Percentiles rank a stretch among this genome's conserved stretches.
phyloP scores from a whole-genome alignment of 1,140 invertebrate genomes.

The Drosophila willistoni region DNA sequence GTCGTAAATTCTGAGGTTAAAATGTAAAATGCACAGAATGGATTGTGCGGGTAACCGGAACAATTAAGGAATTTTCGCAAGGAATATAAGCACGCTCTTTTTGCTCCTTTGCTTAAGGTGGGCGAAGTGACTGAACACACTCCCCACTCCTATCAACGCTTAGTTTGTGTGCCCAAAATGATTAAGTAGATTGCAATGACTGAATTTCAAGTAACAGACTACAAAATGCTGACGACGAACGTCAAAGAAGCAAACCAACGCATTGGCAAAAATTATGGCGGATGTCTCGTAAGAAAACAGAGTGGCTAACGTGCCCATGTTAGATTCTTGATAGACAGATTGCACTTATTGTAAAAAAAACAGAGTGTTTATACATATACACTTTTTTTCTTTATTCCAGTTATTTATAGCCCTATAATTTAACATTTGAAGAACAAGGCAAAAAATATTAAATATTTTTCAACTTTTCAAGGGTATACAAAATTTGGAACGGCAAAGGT shows the following conservation, averaged over 20 bases:
- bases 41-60: constrained; percentile 81
- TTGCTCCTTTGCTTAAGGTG: constrained; percentile 1
- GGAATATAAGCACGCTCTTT: constrained; percentile 2
- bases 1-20: constrained; percentile 77
- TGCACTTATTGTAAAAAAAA: too few relatives aligned
- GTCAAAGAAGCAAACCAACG: neutral
- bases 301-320: neutral
- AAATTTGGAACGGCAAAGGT: constrained; percentile 19
- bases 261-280: neutral
- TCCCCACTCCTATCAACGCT: neutral
- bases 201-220: constrained; percentile 68
- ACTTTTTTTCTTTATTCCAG: too few relatives aligned
- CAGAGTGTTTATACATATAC: too few relatives aligned
- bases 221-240: constrained; percentile 58
- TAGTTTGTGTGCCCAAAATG: constrained; percentile 57
- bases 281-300: neutral
- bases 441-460: too few relatives aligned
- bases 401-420: too few relatives aligned
- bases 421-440: too few relatives aligned
- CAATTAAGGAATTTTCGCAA: constrained; percentile 74
- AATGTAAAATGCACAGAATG: constrained; percentile 82
- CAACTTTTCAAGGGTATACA: constrained; percentile 5
- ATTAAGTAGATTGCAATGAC: constrained; percentile 81
- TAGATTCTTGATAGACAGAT: constrained; percentile 2
- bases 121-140: constrained; percentile 1